Evolutionary conservation across 2,888 invertebrate genomes (phyloP).

Genomic region (Xylophagus ater): DNA sequence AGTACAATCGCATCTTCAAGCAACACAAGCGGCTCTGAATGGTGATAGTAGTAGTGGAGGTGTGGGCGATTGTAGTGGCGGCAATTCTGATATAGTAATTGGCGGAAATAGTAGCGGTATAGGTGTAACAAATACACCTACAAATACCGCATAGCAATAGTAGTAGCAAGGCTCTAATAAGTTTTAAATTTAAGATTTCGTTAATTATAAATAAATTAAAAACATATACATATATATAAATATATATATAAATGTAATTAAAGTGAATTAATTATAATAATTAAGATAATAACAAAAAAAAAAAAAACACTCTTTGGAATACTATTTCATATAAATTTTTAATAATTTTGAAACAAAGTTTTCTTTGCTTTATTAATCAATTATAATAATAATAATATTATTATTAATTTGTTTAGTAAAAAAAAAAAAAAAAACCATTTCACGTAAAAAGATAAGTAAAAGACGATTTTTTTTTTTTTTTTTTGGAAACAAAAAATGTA

Average conservation of each 20-base stretch:
- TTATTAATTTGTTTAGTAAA: constrained; percentile 8
- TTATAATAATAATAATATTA: too few species aligned
- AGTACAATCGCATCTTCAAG: constrained; percentile 35
- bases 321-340: too few species aligned
- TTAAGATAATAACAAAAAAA: constrained; percentile 8
- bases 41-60: constrained; percentile 6
- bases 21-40: constrained; percentile 28
- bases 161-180: constrained; percentile 20
- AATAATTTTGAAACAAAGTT: too few species aligned
- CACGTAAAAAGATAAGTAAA: too few species aligned
- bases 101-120: constrained; percentile 18
- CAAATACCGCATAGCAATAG: constrained; percentile 32
- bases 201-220: constrained; percentile 2
- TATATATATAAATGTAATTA: constrained; percentile 3
- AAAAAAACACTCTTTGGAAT: too few species aligned
- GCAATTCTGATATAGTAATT: constrained; percentile 14
- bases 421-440: constrained; percentile 2
- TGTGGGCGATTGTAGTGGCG: constrained; percentile 7
- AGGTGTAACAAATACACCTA: constrained; percentile 16
- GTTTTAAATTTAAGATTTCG: constrained; percentile 8
- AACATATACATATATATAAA: constrained; percentile 4
- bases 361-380: too few species aligned
- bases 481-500: constrained; percentile 3
- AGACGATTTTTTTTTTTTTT: constrained; percentile 5
- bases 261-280: constrained; percentile 5